Percentiles rank a stretch among this genome's conserved stretches.
phyloP scores from a whole-genome alignment of 2,113 vertebrate genomes.

The Esox niger region DNA sequence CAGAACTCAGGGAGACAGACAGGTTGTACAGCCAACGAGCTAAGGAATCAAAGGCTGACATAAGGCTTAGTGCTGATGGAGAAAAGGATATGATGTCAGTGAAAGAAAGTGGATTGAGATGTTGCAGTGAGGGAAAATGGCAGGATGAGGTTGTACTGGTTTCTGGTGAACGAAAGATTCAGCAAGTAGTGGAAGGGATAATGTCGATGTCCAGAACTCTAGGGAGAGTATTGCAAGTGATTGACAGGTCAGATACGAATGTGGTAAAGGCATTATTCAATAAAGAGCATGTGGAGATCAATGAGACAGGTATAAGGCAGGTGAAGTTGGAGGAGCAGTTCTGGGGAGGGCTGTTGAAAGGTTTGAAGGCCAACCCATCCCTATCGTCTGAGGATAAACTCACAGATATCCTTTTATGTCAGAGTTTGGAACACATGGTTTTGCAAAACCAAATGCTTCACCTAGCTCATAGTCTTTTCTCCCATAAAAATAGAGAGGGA shows the following conservation, averaged over 20 bases:
- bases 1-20: conserved; percentile 27
- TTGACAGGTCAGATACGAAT: conserved; percentile 29
- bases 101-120: not conserved
- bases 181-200: conserved; percentile 43
- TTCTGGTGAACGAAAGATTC: conserved; percentile 39
- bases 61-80: conserved; percentile 22
- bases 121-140: not conserved
- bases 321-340: conserved; percentile 52
- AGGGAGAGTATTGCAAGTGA: conserved; percentile 47
- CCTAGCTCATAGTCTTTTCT: conserved; percentile 23
- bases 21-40: conserved; percentile 4
- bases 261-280: conserved; percentile 6
- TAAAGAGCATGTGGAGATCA: conserved; percentile 18
- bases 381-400: conserved; percentile 13
- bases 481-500: conserved; percentile 6
- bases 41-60: conserved; percentile 23
- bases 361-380: conserved; percentile 22
- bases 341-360: conserved; percentile 43
- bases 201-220: conserved; percentile 40
- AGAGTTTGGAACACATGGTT: conserved; percentile 32
- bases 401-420: conserved; percentile 7
- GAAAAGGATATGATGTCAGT: conserved; percentile 15
- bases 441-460: conserved; percentile 50
- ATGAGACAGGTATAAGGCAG: conserved; percentile 17
- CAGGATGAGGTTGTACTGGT: not conserved